Percentiles rank a stretch among this genome's conserved stretches.
These are phyloP conservation scores for Heliconius erato DNA, from an alignment of 2,888 invertebrate genomes.

Conservation along the genomic window DNA sequence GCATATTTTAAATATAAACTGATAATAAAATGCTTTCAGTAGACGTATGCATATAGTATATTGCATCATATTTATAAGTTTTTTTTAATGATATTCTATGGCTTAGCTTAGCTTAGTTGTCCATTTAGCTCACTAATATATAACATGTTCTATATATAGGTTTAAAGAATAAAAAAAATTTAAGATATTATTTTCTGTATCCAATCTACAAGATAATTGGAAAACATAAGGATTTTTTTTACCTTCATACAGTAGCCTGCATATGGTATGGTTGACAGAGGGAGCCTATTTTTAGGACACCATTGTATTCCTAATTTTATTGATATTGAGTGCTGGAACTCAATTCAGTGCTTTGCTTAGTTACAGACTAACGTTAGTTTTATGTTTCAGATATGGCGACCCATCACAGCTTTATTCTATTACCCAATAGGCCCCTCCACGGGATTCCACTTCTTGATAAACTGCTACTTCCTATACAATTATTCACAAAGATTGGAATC, in stretches of 20 bases:
- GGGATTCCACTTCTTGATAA: constrained; percentile 98
- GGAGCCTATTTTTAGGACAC: no score
- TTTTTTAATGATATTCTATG: background rate
- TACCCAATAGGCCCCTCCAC: constrained; percentile 96
- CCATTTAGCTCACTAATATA: no score
- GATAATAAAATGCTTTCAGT: background rate
- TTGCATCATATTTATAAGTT: background rate
- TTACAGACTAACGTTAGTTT: background rate
- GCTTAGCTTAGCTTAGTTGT: no score
- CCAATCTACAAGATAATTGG: no score
- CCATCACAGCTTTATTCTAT: constrained; percentile 95
- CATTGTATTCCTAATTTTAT: no score
- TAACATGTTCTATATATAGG: no score
- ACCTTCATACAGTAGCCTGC: no score
- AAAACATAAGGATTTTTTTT: background rate
- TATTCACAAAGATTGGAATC: constrained; percentile 97
- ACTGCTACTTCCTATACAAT: constrained; percentile 98
- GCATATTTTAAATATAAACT: background rate
- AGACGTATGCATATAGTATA: no score
- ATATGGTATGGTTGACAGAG: no score
- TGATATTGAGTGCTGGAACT: background rate
- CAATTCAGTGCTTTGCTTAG: background rate
- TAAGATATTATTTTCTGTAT: background rate
- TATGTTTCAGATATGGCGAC: constrained; percentile 95
- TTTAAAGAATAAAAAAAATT: no score